Evolutionary conservation across 2,797 vertebrate species (phyloP).

Genomic region (Cuniculus paca): DNA sequence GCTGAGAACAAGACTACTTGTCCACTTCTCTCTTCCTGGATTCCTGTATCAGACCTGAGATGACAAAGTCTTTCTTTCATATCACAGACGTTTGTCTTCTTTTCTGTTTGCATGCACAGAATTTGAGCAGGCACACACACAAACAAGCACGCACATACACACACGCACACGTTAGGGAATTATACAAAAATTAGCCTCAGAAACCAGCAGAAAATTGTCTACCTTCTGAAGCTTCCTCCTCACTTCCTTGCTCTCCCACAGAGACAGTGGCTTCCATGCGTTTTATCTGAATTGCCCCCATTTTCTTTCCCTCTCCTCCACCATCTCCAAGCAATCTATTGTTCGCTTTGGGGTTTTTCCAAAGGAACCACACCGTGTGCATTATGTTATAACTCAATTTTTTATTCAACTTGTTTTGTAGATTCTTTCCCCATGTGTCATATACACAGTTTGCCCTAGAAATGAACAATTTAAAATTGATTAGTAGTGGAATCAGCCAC

Average conservation of each 20-base stretch:
- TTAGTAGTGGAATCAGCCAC: conserved; percentile 21
- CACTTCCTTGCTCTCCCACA: neutral
- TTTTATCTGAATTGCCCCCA: neutral
- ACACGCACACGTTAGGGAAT: neutral
- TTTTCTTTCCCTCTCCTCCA: neutral
- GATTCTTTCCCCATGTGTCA: conserved; percentile 28
- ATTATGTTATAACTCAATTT: neutral
- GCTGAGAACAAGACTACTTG: neutral
- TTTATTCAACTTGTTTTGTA: conserved; percentile 23
- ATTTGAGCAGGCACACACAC: neutral
- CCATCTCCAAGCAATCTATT: neutral
- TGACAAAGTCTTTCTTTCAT: neutral
- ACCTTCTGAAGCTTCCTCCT: neutral
- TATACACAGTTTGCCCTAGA: conserved; percentile 36
- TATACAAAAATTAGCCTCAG: neutral
- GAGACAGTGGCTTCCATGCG: neutral
- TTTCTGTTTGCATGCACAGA: neutral
- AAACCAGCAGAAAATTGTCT: neutral
- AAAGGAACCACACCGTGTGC: neutral
- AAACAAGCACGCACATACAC: neutral
- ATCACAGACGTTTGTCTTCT: neutral
- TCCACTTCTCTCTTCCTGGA: neutral
- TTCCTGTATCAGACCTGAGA: neutral
- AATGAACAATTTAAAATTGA: conserved; percentile 46
- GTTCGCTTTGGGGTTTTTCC: neutral